Base-by-base conservation (phyloP, 1,140 invertebrate genomes). In the Drosophila novamexicana region DNA sequence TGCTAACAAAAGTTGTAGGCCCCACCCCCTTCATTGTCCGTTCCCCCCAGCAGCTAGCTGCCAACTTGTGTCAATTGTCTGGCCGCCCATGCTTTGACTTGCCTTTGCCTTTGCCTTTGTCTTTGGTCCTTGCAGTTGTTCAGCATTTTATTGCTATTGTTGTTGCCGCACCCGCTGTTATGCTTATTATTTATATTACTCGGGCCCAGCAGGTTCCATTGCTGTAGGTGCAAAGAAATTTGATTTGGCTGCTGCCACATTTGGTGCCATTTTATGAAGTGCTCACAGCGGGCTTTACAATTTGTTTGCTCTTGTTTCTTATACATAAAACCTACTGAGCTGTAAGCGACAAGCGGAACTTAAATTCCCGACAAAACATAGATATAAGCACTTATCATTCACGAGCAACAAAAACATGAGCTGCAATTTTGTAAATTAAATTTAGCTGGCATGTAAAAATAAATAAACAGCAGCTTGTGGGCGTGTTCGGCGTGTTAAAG, bases 121-220 rank as follows among this genome's bases (percentile, higher is more conserved):
- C 56, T 29, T 32, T 29, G 36, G 53, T 56, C 32, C 59, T 40
- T 66, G 62, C 50, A 75, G 64, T 78, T 83, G 76, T 67, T 68
- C 61, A 58, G 58, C 67, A 16, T 75, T 86, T 85, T 85, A 86
- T 85, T 75, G 70, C 75, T 66, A 73, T 77, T 84, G 81, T 84
- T 84, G 62, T 44, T 65, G 34, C 29, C 53, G 50, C 34, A 71
- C 72, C 75, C 64, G 78, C 75, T 72, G 65, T 79, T 78, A 74
- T 74, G 72, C 79, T 64, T 77, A 80, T 84, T 81, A 81, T 86
- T 85, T 85, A 86, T 85, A 86, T 86, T 81, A 71, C 78, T 71
- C 37, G 39, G 53, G 65, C 72, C 47, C 70, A 68, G 70, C 56
- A 39, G 47, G 70, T 39, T 45, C 18, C 32, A n/a, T 22, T 44